Base-by-base conservation (phyloP, 2,113 vertebrate genomes). In the Maccullochella peelii region DNA sequence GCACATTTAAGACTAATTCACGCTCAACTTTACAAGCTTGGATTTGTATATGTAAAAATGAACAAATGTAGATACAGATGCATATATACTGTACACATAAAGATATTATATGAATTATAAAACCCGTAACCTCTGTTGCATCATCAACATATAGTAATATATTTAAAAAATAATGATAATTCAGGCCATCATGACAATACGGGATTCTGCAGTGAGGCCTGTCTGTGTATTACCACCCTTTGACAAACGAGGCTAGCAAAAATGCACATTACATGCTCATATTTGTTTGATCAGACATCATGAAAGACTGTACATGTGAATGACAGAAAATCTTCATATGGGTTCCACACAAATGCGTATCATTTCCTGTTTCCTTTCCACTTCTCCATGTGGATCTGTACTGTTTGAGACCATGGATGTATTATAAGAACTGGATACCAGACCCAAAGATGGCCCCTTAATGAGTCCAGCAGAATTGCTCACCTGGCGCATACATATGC, bases 61-160 rank as follows among this genome's bases (percentile, higher is more conserved):
- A 92, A 92, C 88, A 91, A 90, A 94, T 93, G 92, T 94, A 94
- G 89, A 93, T 93, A 93, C 82, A 92, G 87, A 93, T 85, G 82
- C 86, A 85, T 93, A 92, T 94, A 92, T 90, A 91, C 63, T 88
- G 87, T 91, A 90, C 83, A 93, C 87, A 85, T 74, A 80, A 88
- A 91, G 73, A 89, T 85, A 77, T 52, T 89, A 88, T 92, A 90
- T 89, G 30, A 87, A 90, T 84, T 86, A 82, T 76, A 79, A 86
- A 83, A 79, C 30, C 77, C 73, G 20, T 87, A 78, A 87, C 59
- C 57, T 80, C 78, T 70, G 67, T 71, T 79, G 76, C 62, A 69
- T 88, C 76, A 70, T 83, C 52, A 54, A 40, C 63, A 66, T 73
- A 82, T 79, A 75, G 36, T 71, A 50, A 77, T 88, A 90, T 92